phyloP scores from a whole-genome alignment of 2,113 vertebrate genomes.

The Carassius auratus region DNA sequence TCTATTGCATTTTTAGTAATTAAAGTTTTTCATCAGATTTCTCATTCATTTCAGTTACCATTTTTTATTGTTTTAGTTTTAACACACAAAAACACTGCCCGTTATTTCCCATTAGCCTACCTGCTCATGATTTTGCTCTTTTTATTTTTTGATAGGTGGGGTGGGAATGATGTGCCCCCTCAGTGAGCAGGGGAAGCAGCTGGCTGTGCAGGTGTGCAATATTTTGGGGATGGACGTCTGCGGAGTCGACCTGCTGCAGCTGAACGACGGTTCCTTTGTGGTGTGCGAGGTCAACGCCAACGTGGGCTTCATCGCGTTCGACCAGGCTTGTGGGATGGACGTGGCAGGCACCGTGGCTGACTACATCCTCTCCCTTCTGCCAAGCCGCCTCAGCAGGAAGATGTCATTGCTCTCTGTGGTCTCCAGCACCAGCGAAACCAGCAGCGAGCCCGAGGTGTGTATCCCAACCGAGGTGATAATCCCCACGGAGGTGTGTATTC shows the following conservation, averaged over 20 bases:
- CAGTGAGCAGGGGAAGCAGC: conserved; percentile 87
- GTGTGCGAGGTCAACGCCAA: conserved; percentile 92
- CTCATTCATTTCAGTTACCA: not conserved
- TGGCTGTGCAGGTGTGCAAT: conserved; percentile 89
- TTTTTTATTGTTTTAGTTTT: not conserved
- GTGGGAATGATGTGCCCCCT: conserved; percentile 88
- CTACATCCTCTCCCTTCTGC: conserved; percentile 86
- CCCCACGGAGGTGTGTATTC: conserved; percentile 38
- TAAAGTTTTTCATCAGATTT: not conserved
- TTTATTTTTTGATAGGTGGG: conserved; percentile 73
- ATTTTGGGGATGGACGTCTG: conserved; percentile 93
- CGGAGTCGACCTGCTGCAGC: conserved; percentile 87
- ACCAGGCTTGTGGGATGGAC: conserved; percentile 88
- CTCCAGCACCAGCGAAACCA: conserved; percentile 84
- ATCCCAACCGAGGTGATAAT: conserved; percentile 46
- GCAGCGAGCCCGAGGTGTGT: conserved; percentile 82
- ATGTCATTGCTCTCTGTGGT: conserved; percentile 84
- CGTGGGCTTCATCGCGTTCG: conserved; percentile 89
- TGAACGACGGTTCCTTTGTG: conserved; percentile 86
- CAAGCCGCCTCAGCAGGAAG: conserved; percentile 83
- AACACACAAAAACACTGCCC: not conserved
- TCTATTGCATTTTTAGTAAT: not conserved
- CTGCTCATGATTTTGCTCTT: not conserved
- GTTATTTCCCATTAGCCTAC: not conserved
- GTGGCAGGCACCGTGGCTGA: conserved; percentile 87